Evolutionary conservation across 2,113 vertebrate species (phyloP).

Genomic region (Meriones unguiculatus): DNA sequence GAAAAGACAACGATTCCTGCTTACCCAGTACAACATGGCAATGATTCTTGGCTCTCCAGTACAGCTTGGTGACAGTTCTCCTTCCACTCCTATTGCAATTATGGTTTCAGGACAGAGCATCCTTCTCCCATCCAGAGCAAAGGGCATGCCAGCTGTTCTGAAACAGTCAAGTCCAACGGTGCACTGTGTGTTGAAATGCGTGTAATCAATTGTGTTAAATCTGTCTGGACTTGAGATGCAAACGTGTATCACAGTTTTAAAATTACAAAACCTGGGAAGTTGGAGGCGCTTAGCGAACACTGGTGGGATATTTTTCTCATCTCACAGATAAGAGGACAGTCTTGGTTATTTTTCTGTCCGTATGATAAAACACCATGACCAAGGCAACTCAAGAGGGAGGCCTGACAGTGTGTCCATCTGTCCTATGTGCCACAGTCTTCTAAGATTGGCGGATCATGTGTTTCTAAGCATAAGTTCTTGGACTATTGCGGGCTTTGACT

Average conservation of each 20-base stretch:
- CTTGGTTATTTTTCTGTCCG: not conserved
- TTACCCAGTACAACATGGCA: not conserved
- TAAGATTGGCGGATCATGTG: too few species aligned
- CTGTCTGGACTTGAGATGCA: not conserved
- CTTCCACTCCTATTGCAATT: not conserved
- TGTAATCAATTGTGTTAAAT: not conserved
- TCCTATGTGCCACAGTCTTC: not conserved
- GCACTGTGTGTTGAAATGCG: not conserved
- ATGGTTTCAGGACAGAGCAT: too few species aligned
- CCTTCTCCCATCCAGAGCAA: not conserved
- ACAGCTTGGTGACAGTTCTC: not conserved
- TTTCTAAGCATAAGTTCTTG: not conserved
- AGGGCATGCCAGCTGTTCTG: not conserved
- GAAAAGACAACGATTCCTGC: not conserved
- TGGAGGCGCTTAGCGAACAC: not conserved
- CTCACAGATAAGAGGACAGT: not conserved
- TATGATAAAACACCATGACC: not conserved
- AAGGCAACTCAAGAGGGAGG: not conserved
- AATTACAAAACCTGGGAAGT: not conserved
- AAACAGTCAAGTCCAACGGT: not conserved
- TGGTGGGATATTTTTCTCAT: not conserved
- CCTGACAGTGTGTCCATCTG: rapidly evolving
- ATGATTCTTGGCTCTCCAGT: not conserved
- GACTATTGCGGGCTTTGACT: too few species aligned
- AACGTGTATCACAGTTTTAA: not conserved